Percentiles rank a stretch among this genome's conserved stretches.
Conservation (phyloP, 2,888 invertebrate genomes). For the Anticlea derivata region DNA sequence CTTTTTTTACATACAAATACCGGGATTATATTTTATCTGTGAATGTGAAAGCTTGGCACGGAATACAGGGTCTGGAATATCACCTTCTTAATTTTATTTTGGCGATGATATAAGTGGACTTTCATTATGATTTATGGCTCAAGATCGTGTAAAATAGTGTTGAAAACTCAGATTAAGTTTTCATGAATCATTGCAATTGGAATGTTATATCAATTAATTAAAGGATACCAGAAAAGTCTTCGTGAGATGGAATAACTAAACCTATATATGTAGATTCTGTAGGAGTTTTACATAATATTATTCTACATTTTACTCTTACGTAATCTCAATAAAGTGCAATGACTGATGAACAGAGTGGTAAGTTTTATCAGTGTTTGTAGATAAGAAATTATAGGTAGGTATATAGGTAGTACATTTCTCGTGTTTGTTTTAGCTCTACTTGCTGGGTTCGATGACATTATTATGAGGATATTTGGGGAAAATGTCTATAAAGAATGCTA, state of each 20-base stretch:
- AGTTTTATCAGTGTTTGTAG: slow-evolving; percentile 27
- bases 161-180: no score
- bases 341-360: slow-evolving; percentile 28
- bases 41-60: slow-evolving; percentile 14
- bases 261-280: no score
- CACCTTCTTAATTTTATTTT: no score
- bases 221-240: no score
- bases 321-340: slow-evolving; percentile 27
- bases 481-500: slow-evolving; percentile 1
- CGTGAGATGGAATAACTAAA: no score
- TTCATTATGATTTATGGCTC: no score
- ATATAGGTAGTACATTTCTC: slow-evolving; percentile 11
- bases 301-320: neutral
- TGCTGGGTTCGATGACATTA: slow-evolving; percentile 12
- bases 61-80: no score
- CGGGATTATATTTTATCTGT: slow-evolving; percentile 12
- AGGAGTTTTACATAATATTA: no score
- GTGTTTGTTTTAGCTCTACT: neutral
- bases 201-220: no score
- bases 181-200: no score
- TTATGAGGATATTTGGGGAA: slow-evolving; percentile 5
- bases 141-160: no score
- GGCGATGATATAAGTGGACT: no score
- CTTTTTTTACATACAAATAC: slow-evolving; percentile 34
- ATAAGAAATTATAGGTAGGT: slow-evolving; percentile 22